Conservation (phyloP, 2,888 invertebrate species). For the Drosophila anceps region DNA sequence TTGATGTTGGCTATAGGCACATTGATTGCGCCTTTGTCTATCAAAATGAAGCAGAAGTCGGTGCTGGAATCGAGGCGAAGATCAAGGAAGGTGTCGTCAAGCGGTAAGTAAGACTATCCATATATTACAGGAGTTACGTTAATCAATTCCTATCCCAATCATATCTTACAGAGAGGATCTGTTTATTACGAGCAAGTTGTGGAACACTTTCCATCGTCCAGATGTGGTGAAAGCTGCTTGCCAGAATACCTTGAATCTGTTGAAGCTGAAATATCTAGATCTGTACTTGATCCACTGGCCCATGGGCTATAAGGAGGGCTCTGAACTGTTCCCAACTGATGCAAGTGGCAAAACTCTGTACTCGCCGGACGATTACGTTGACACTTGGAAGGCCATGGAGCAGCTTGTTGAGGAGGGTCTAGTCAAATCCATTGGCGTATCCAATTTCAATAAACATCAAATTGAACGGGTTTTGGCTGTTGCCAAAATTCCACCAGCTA, state of each 20-base stretch:
- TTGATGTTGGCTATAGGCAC: conserved; percentile 92
- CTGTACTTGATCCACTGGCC: conserved; percentile 97
- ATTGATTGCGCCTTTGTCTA: conserved; percentile 91
- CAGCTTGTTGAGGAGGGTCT: conserved; percentile 89
- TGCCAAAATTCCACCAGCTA: conserved; percentile 88
- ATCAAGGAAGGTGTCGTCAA: conserved; percentile 89
- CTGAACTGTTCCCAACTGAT: conserved; percentile 87
- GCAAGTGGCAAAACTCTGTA: conserved; percentile 87
- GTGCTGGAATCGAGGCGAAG: conserved; percentile 88
- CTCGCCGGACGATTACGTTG: conserved; percentile 90
- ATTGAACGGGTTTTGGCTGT: conserved; percentile 88
- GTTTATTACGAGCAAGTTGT: conserved; percentile 92
- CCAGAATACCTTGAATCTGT: conserved; percentile 88
- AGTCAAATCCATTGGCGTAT: conserved; percentile 89
- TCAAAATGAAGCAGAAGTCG: conserved; percentile 91
- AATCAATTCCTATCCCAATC: not conserved
- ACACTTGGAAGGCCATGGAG: conserved; percentile 92
- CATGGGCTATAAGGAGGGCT: conserved; percentile 92
- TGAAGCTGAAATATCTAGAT: conserved; percentile 92
- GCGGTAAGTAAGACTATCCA: conserved; percentile 85
- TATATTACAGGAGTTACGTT: not conserved
- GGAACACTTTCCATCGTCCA: conserved; percentile 94
- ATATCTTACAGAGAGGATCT: conserved; percentile 86
- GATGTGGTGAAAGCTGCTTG: conserved; percentile 90
- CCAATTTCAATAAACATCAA: conserved; percentile 93